These are phyloP conservation scores for Leptopterna dolabrata DNA, from an alignment of 2,888 invertebrate genomes.

Conservation along the genomic window DNA sequence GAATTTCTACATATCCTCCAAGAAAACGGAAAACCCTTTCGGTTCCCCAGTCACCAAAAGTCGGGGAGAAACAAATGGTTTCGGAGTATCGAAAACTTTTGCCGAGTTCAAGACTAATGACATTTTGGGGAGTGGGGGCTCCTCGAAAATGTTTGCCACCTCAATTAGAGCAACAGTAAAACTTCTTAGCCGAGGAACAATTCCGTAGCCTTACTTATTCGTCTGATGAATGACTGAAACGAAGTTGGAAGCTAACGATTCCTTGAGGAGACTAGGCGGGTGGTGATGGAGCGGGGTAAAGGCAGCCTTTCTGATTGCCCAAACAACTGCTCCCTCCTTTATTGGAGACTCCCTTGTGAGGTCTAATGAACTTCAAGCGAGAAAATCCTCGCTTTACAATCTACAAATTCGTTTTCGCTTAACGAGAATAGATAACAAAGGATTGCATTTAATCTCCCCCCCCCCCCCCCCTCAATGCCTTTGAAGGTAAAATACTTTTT, in stretches of 20 bases:
- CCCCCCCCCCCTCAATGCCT: not conserved
- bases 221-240: slow-evolving; percentile 50
- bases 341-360: slow-evolving; percentile 36
- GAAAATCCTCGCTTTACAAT: slow-evolving; percentile 29
- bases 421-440: slow-evolving; percentile 39
- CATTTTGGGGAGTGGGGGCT: slow-evolving; percentile 34
- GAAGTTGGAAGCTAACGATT: slow-evolving; percentile 43
- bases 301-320: slow-evolving; percentile 40
- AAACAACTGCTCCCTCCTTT: slow-evolving; percentile 42
- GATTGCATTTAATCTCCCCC: not conserved
- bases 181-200: slow-evolving; percentile 42
- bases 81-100: slow-evolving; percentile 31
- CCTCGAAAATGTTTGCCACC: slow-evolving; percentile 49
- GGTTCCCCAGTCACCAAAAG: not conserved
- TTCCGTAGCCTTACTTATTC: slow-evolving; percentile 33
- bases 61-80: slow-evolving; percentile 41
- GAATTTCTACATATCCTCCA: slow-evolving; percentile 2
- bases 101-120: slow-evolving; percentile 44
- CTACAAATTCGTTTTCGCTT: slow-evolving; percentile 25
- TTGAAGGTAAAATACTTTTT: not conserved
- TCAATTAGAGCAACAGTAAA: slow-evolving; percentile 51
- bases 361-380: slow-evolving; percentile 46
- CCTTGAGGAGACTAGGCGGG: slow-evolving; percentile 10
- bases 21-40: not conserved
- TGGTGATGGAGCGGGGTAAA: not conserved